Percentiles rank a stretch among this genome's conserved stretches.
These are phyloP conservation scores for Rhinogobio ventralis DNA, from an alignment of 2,797 vertebrate genomes.

Conservation along the genomic window DNA sequence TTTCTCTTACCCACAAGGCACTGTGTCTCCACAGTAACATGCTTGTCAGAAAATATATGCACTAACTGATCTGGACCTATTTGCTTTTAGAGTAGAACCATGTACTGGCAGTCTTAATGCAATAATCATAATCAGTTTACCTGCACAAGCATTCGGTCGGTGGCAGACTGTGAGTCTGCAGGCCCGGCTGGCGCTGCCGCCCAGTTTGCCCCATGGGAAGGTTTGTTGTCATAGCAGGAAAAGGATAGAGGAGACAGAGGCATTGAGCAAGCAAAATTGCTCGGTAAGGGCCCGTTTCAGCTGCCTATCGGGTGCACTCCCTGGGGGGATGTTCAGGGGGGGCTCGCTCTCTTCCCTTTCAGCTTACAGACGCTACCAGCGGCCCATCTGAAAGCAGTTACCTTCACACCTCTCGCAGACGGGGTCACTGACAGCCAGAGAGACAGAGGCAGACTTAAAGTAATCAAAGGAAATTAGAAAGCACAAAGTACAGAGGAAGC, in stretches of 20 bases:
- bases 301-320: conserved; percentile 63
- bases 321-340: conserved; percentile 52
- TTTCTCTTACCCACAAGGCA: conserved; percentile 7
- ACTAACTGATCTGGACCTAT: conserved; percentile 51
- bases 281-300: conserved; percentile 68
- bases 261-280: conserved; percentile 31
- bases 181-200: background rate
- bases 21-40: conserved; percentile 15
- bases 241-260: background rate
- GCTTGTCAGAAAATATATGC: conserved; percentile 54
- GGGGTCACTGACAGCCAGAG: conserved; percentile 67
- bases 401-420: conserved; percentile 73
- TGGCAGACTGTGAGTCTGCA: conserved; percentile 22
- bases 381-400: conserved; percentile 81
- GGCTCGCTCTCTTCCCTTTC: conserved; percentile 41
- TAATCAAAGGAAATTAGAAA: conserved; percentile 77
- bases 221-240: conserved; percentile 20
- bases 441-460: conserved; percentile 66
- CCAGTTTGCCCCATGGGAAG: conserved; percentile 15
- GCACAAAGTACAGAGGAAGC: conserved; percentile 72
- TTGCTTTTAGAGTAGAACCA: conserved; percentile 52
- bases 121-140: conserved; percentile 65
- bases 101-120: conserved; percentile 57
- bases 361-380: conserved; percentile 58
- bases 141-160: conserved; percentile 40